Base-by-base conservation (phyloP, 2,113 vertebrate genomes). In the Xiphorhynchus elegans region DNA sequence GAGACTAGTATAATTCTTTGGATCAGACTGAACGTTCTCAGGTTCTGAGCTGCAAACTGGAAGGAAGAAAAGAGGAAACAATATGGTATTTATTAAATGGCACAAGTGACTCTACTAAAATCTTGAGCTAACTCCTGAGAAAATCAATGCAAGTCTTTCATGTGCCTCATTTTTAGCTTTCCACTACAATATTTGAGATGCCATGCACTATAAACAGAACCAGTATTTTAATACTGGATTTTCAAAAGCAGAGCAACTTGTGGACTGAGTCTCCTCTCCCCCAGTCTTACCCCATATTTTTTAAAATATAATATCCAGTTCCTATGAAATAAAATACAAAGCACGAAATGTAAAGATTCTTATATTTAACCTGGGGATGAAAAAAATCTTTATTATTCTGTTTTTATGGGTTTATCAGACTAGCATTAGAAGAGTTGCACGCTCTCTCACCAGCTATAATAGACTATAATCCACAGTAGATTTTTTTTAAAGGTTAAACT, bases 21-120 rank as follows among this genome's bases (percentile, higher is more conserved):
- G 98, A 66, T 97, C 96, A 13, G 98, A 98, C 28, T 99, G 98
- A 70, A 99, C 97, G 91, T 98, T 98, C 97, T 99, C 99, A 39
- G 99, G 99, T 98, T 99, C 99, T 26, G 99, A 99, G 89, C 99
- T 99, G 97, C 99, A 99, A 96, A 99, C 99, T 99, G 96, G 35
- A 88, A 93, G 78, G 47, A 69, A 85, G 39, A 84, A 84, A 78
- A 83, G 33, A 50, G 40, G 35, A 69, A 92, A 47, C 20, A 87
- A 87, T 17, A 37, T 35, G 16, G 18, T 24, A 52, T 82, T 63
- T 42, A 87, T 91, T 81, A 58, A 86, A 93, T 68, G 11, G 19
- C 35, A 97, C 53, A 87, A 97, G 96, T 88, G 90, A 96, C 19
- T 90, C 17, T 7, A 26, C 23, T 60, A 28, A 60, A 44, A 87